Percentiles rank a stretch among this genome's conserved stretches.
Evolutionary conservation across 2,888 invertebrate genomes (phyloP).

Genomic region (Homarus gammarus): DNA sequence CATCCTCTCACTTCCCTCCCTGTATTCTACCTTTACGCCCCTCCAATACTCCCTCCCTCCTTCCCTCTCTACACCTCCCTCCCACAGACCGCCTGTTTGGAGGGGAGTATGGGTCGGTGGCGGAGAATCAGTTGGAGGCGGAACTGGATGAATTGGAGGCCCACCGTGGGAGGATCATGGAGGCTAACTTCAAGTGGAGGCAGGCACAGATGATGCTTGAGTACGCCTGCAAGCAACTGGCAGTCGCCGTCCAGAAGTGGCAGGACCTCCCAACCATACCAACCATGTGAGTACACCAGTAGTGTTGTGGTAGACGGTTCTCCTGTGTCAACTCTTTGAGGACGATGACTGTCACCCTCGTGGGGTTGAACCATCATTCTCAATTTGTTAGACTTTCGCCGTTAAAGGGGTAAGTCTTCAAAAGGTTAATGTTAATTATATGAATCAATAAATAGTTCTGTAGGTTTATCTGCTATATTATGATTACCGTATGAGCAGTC

Average conservation of each 20-base stretch:
- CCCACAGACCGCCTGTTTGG: conserved; percentile 80
- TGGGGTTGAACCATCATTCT: no score
- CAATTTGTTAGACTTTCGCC: no score
- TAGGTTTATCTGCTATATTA: no score
- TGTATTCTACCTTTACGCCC: neutral
- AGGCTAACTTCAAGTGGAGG: conserved; percentile 81
- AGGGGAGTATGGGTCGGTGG: conserved; percentile 81
- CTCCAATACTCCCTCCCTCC: neutral
- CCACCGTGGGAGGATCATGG: conserved; percentile 80
- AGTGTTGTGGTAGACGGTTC: no score
- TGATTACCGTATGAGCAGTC: no score
- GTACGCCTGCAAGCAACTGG: conserved; percentile 81
- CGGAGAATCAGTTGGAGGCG: conserved; percentile 81
- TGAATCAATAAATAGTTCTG: no score
- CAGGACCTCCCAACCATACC: conserved; percentile 79
- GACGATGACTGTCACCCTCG: no score
- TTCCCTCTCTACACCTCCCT: neutral
- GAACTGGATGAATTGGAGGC: conserved; percentile 80
- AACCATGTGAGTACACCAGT: conserved; percentile 78
- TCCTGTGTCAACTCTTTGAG: no score
- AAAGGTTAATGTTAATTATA: no score
- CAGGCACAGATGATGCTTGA: conserved; percentile 80
- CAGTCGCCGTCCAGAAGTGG: conserved; percentile 81
- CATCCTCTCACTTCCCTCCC: neutral
- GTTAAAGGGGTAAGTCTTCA: no score